Evolutionary conservation across 2,797 vertebrate genomes (phyloP), one percentile per base, ranked within the genome.

Genomic region (Tragelaphus oryx): DNA sequence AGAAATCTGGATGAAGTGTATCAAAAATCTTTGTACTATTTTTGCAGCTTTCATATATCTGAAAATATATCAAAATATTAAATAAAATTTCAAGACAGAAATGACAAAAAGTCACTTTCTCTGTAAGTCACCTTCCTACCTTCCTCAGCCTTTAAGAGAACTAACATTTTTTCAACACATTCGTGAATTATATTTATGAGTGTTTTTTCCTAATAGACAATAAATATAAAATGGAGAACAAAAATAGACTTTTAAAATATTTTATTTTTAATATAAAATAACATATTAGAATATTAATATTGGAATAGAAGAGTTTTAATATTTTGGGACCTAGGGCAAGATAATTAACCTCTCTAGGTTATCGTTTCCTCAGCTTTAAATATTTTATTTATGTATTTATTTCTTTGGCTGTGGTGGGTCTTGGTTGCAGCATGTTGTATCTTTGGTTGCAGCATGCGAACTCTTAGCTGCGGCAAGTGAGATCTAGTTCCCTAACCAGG

Each of bases 231-330:
- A 81, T 84, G 50, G 74, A 87, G 91, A 96, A 83, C 59, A n/a
- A 83, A 80, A 57, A 48, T 60, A 93, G n/a, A 87, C 4, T 80
- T 93, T 95, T 88, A n/a, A 94, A 88, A 89, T 88, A 30, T 71
- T 93, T 82, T 16, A 74, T 33, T 80, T 92, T 68, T 37, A 80
- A 90, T 78, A 91, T 80, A 94, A 75, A 54, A 65, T 6, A 54
- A 59, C 48, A 81, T 48, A 92, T 82, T 79, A 68, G 76, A 79
- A 33, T 48, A 79, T 44, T 80, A 65, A 68, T 54, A 78, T 90
- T 88, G 68, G 30, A 83, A 71, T 80, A 55, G 26, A 57, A 6
- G 4, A 1, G 0, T 37, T 83, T 93, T 91, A 91, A 55, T 59
- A 78, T 79, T 71, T 71, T 80, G 44, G 76, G 54, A 76, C 41